These are phyloP conservation scores for Oscheius sp. DNA, from an alignment of 2,888 invertebrate genomes.

Conservation along the genomic window DNA sequence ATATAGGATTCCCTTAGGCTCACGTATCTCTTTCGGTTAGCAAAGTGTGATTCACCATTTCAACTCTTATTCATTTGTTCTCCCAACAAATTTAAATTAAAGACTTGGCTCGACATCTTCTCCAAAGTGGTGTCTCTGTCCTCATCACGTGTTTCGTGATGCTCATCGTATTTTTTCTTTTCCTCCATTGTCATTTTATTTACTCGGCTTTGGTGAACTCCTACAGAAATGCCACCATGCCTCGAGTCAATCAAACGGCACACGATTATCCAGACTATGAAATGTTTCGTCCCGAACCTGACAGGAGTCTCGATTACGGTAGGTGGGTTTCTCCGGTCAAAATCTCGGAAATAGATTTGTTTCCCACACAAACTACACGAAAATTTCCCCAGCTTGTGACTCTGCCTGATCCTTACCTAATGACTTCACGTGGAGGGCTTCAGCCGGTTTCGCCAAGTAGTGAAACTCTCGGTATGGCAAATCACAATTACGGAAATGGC, in stretches of 20 bases:
- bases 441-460: too few species aligned
- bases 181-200: slow-evolving; percentile 20
- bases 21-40: slow-evolving; percentile 13
- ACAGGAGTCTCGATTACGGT: slow-evolving; percentile 12
- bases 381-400: slow-evolving; percentile 7
- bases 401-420: background rate
- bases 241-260: slow-evolving; percentile 8
- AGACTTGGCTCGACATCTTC: slow-evolving; percentile 14
- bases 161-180: slow-evolving; percentile 8
- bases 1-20: slow-evolving; percentile 25
- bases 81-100: background rate
- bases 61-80: background rate
- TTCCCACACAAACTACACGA: background rate
- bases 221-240: background rate
- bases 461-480: too few species aligned
- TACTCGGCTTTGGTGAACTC: slow-evolving; percentile 1
- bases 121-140: slow-evolving; percentile 20
- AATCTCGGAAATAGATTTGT: background rate
- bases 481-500: too few species aligned
- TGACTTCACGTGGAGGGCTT: too few species aligned
- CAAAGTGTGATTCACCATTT: background rate
- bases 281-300: slow-evolving; percentile 6
- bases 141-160: slow-evolving; percentile 19
- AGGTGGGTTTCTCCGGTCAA: background rate
- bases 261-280: slow-evolving; percentile 21